Base-by-base conservation (phyloP, 2,888 invertebrate genomes). In the Panzeria rudis region DNA sequence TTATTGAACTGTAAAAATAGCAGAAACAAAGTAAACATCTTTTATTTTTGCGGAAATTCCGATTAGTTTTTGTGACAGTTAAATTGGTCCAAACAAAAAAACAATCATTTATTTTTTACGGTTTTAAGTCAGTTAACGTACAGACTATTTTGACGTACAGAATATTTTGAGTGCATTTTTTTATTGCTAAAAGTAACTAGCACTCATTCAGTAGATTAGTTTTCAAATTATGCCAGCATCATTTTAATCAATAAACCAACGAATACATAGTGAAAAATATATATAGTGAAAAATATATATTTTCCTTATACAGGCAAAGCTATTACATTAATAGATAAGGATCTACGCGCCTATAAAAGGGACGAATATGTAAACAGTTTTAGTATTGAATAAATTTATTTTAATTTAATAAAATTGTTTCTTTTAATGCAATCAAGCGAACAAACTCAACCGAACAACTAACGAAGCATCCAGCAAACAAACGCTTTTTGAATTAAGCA, bases 261-360 rank as follows among this genome's bases (percentile, higher is more conserved):
- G 66, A 32, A 1, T 50, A 32, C 23, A n/a, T n/a, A n/a, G n/a
- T n/a, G 11, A 9, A 62, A 76, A 83, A 83, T 47, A 56, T 47
- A 66, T 69, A 68, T 83, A 72, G 72, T 59, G n/a, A n/a, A n/a
- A n/a, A n/a, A n/a, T n/a, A 72, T 73, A 61, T 32, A 35, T 54
- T 68, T 73, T 59, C 73, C 54, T 78, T 61, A 72, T 79, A 59
- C 66, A 76, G 79, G 25, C 47, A 71, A 76, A 72, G 44, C 64
- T 80, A 64, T 71, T 69, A 66, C n/a, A 52, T 41, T 20, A 77
- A 52, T 9, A 84, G 84, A 80, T 84, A 84, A 84, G 66, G 41
- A 35, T 61, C 59, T 80, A 52, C 76, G 76, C 44, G 52, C 54
- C 72, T 76, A 76, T 72, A 76, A 84, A 84, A 80, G 84, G 84